Percentiles rank a stretch among this genome's conserved stretches.
Conservation (phyloP, 1,140 invertebrate species). For the Drosophila murphyi region DNA sequence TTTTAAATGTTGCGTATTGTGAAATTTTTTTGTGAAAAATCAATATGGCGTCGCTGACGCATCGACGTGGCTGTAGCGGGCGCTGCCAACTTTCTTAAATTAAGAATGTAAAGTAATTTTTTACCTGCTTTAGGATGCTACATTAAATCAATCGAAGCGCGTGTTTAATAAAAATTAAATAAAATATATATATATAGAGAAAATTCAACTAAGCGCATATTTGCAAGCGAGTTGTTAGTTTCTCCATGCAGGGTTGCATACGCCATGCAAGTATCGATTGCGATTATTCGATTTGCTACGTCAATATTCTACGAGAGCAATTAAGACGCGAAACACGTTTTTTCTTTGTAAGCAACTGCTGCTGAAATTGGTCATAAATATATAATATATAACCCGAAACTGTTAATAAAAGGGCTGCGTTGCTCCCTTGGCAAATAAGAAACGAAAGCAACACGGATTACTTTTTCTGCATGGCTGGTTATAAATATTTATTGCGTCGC, state of each 20-base stretch:
- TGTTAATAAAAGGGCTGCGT: neutral
- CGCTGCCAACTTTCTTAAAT: constrained; percentile 52
- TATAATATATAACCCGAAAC: neutral
- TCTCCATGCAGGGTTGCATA: constrained; percentile 26
- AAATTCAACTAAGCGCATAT: constrained; percentile 6
- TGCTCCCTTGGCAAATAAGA: constrained; percentile 7
- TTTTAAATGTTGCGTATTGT: constrained; percentile 43
- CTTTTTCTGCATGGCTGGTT: constrained; percentile 6
- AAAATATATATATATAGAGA: constrained; percentile 9
- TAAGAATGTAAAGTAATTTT: constrained; percentile 2
- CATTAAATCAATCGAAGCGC: constrained; percentile 12
- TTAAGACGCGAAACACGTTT: constrained; percentile 40
- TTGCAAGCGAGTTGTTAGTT: constrained; percentile 14
- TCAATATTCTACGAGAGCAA: neutral
- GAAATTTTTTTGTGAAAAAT: constrained; percentile 55
- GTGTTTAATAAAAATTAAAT: constrained; percentile 13
- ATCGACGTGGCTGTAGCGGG: constrained; percentile 46
- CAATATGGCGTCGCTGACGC: constrained; percentile 58
- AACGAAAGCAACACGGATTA: neutral
- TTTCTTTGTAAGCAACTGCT: constrained; percentile 29
- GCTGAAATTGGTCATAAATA: constrained; percentile 14
- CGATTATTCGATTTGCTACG: constrained; percentile 24
- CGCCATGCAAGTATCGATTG: constrained; percentile 34
- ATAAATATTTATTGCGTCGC: constrained; percentile 33
- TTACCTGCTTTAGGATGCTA: constrained; percentile 8